Evolutionary conservation across 2,113 vertebrate species (phyloP).

Genomic region (Tychaedon coryphoeus): DNA sequence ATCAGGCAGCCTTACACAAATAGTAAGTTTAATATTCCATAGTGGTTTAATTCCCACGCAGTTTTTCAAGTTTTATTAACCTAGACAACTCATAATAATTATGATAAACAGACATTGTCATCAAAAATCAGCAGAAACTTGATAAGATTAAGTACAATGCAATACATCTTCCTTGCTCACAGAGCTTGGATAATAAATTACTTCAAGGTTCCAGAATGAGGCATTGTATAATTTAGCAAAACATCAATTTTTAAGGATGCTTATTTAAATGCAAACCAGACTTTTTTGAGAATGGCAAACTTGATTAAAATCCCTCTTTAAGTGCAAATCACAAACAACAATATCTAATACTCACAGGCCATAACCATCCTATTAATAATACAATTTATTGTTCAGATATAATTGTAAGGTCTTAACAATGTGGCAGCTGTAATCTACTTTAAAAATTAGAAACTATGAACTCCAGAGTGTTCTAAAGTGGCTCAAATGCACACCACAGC

Average conservation of each 20-base stretch:
- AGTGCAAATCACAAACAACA: constrained; percentile 71
- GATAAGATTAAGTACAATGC: constrained; percentile 72
- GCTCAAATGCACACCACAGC: not conserved
- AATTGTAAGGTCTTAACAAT: constrained; percentile 57
- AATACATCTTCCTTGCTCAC: constrained; percentile 67
- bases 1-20: not conserved
- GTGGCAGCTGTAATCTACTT: constrained; percentile 35
- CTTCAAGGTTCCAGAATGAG: constrained; percentile 61
- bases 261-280: constrained; percentile 76
- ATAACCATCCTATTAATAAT: constrained; percentile 71
- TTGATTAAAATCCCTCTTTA: constrained; percentile 73
- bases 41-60: constrained; percentile 2
- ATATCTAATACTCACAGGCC: constrained; percentile 49
- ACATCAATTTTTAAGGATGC: constrained; percentile 72
- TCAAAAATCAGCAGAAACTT: constrained; percentile 73
- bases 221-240: constrained; percentile 75
- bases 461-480: not conserved
- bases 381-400: constrained; percentile 62
- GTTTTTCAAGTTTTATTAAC: constrained; percentile 69
- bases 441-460: constrained; percentile 17
- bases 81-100: constrained; percentile 74
- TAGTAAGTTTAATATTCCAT: constrained; percentile 22
- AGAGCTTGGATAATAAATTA: constrained; percentile 74
- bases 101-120: constrained; percentile 78
- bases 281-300: constrained; percentile 69